Evolutionary conservation across 2,888 invertebrate species (phyloP).

Genomic region (Meganola albula): DNA sequence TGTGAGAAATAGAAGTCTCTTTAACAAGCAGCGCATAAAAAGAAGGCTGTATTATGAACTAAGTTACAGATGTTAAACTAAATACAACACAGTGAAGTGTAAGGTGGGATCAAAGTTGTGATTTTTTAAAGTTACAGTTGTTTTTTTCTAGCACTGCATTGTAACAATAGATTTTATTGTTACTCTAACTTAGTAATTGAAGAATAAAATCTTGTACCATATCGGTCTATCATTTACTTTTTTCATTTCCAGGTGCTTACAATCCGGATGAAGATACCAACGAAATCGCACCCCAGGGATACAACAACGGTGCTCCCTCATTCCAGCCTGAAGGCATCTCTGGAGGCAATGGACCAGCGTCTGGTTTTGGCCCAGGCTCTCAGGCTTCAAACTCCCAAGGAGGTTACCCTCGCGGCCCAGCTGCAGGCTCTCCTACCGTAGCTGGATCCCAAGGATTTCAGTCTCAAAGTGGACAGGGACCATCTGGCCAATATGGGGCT

Average conservation of each 20-base stretch:
- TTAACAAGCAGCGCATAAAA: no score
- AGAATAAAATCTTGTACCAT: not conserved
- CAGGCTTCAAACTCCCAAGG: constrained; percentile 6
- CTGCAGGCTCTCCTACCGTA: not conserved
- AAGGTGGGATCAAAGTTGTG: no score
- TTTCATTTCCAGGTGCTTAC: constrained; percentile 57
- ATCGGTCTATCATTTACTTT: not conserved
- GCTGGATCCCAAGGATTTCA: constrained; percentile 10
- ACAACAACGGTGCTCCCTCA: constrained; percentile 24
- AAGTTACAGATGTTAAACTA: no score
- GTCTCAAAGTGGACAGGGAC: constrained; percentile 8
- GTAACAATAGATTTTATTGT: no score
- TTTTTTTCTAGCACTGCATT: no score
- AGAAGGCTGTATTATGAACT: no score
- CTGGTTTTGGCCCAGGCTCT: constrained; percentile 4
- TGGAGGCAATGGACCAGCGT: no score
- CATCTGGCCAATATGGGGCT: constrained; percentile 11
- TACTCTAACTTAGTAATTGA: no score
- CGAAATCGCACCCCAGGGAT: constrained; percentile 28
- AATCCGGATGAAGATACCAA: constrained; percentile 51
- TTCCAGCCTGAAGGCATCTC: constrained; percentile 17
- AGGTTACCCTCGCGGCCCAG: constrained; percentile 13
- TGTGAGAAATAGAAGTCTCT: no score
- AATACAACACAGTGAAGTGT: no score
- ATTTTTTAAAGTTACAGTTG: no score